Conservation (phyloP, 2,797 vertebrate species). For the Alauda arvensis region DNA sequence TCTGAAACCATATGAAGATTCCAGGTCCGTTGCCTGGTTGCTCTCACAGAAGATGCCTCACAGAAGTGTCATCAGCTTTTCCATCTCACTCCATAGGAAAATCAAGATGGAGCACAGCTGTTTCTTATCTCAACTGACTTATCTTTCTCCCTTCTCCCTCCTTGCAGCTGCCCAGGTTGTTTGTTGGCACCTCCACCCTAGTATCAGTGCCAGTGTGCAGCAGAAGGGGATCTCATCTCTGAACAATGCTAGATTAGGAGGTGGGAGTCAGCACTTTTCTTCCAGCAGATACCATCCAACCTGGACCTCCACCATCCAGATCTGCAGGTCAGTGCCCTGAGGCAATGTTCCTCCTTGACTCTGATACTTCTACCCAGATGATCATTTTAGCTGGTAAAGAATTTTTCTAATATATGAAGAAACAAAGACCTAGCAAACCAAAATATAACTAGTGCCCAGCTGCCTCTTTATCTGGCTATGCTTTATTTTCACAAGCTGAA, state of each 20-base stretch:
- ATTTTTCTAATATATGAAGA: conserved; percentile 11
- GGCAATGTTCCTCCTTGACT: not conserved
- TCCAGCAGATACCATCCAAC: not conserved
- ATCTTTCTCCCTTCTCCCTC: not conserved
- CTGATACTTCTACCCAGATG: not conserved
- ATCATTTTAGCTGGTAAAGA: not conserved
- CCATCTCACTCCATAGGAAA: not conserved
- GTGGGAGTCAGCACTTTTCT: not conserved
- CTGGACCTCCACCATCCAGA: not conserved
- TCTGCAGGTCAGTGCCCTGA: not conserved
- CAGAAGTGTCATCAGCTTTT: not conserved
- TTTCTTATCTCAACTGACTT: not conserved
- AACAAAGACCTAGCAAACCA: conserved; percentile 15
- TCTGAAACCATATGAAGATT: not conserved
- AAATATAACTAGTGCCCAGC: not conserved
- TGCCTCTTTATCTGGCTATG: conserved; percentile 30
- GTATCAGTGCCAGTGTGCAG: not conserved
- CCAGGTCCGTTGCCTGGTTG: not conserved
- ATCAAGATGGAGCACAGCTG: not conserved
- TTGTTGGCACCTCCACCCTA: rapidly evolving
- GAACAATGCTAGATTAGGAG: not conserved
- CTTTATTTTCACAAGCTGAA: conserved; percentile 47
- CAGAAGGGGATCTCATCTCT: not conserved
- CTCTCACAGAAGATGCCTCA: not conserved
- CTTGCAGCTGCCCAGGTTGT: not conserved